Percentiles rank a stretch among this genome's conserved stretches.
phyloP scores from a whole-genome alignment of 2,888 invertebrate species.

The Rhamnusium bicolor region DNA sequence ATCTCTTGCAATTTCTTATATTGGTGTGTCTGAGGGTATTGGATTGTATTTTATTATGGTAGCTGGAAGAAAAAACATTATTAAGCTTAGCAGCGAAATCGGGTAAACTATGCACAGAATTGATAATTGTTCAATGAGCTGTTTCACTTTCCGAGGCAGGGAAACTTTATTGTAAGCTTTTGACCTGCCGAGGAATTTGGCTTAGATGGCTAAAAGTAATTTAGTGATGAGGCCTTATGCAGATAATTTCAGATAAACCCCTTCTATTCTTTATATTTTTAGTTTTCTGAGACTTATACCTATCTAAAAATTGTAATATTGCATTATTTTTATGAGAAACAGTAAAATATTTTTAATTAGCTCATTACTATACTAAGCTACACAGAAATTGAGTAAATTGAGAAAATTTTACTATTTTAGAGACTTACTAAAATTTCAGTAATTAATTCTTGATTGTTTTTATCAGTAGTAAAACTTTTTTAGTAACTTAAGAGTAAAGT shows the following conservation, averaged over 20 bases:
- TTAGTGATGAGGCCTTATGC: neutral
- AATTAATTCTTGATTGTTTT: too few species aligned
- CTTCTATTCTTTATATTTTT: neutral
- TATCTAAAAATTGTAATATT: too few species aligned
- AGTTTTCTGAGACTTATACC: too few species aligned
- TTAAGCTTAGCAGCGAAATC: neutral
- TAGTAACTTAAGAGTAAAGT: too few species aligned
- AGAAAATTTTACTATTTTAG: too few species aligned
- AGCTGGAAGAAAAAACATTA: neutral
- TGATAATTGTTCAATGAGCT: neutral
- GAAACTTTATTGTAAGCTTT: neutral
- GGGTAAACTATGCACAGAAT: neutral
- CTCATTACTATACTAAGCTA: too few species aligned
- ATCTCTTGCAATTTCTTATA: neutral
- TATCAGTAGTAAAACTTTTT: too few species aligned
- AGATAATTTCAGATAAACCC: neutral
- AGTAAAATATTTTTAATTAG: too few species aligned
- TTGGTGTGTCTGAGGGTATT: neutral
- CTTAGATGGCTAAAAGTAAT: neutral
- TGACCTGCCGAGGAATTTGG: neutral
- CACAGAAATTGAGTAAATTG: too few species aligned
- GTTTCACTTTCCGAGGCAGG: neutral
- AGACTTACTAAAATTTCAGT: too few species aligned
- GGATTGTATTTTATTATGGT: neutral
- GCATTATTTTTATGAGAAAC: too few species aligned